phyloP scores from a whole-genome alignment of 2,888 invertebrate species.

The Chrysodeixis includens region DNA sequence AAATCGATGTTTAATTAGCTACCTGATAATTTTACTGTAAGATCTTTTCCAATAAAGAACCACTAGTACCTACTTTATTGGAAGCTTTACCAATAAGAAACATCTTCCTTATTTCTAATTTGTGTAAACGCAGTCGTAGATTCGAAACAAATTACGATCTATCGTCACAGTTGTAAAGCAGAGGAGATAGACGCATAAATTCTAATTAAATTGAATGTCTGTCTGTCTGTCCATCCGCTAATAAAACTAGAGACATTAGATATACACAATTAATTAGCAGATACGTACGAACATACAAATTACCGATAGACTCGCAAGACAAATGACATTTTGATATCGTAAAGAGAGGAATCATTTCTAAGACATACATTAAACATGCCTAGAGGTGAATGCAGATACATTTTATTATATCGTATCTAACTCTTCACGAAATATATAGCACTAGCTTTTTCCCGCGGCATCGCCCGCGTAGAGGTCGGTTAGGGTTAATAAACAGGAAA shows the following conservation, averaged over 20 bases:
- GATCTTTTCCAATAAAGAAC: neutral
- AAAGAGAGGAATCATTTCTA: neutral
- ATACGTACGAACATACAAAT: slow-evolving; percentile 33
- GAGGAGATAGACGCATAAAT: slow-evolving; percentile 31
- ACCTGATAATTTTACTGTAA: neutral
- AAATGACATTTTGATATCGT: slow-evolving; percentile 19
- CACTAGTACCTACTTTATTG: neutral
- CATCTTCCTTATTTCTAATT: neutral
- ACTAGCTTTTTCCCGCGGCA: too few relatives aligned
- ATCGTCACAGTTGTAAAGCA: slow-evolving; percentile 20
- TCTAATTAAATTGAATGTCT: slow-evolving; percentile 38
- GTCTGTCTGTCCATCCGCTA: slow-evolving; percentile 17
- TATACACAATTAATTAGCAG: slow-evolving; percentile 23
- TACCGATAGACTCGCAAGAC: slow-evolving; percentile 19
- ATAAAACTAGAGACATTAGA: slow-evolving; percentile 38
- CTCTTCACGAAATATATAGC: too few relatives aligned
- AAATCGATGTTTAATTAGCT: neutral
- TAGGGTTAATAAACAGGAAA: too few relatives aligned
- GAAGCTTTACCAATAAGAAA: neutral
- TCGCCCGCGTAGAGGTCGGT: too few relatives aligned
- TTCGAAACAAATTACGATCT: neutral
- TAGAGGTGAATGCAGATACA: too few relatives aligned
- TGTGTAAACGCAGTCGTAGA: slow-evolving; percentile 1
- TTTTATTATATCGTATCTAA: too few relatives aligned
- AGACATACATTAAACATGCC: neutral